Evolutionary conservation across 2,797 vertebrate species (phyloP).

Genomic region (Poecilia wingei): DNA sequence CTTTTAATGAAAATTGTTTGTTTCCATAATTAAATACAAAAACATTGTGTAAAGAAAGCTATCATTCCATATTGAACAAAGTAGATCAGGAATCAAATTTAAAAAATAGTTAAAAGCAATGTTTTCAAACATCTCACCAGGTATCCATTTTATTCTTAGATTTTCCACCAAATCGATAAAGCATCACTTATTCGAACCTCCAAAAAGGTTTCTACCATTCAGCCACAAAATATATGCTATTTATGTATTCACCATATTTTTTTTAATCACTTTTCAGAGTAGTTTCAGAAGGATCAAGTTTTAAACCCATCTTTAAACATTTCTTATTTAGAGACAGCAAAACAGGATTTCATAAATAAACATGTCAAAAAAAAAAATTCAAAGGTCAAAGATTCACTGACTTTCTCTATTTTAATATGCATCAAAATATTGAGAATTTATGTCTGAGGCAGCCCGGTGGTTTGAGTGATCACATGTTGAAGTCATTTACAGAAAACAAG

Average conservation of each 20-base stretch:
- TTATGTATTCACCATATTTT: conserved; percentile 31
- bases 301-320: conserved; percentile 22
- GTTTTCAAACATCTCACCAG: background rate
- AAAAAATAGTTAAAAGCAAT: background rate
- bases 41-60: background rate
- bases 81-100: background rate
- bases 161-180: background rate
- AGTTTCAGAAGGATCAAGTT: conserved; percentile 39
- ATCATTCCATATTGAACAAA: background rate
- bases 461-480: conserved; percentile 61
- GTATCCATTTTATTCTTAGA: background rate
- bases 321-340: conserved; percentile 35
- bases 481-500: conserved; percentile 55
- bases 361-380: conserved; percentile 44
- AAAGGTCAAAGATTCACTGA: conserved; percentile 59
- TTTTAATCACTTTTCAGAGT: background rate
- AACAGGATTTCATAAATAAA: conserved; percentile 63
- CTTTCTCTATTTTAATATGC: conserved; percentile 60
- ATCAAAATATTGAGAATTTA: conserved; percentile 54
- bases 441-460: conserved; percentile 40
- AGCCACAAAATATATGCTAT: conserved; percentile 6
- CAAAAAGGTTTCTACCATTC: conserved; percentile 8
- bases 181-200: background rate
- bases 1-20: background rate
- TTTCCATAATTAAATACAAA: background rate